Evolutionary conservation across 2,797 vertebrate species (phyloP), one percentile per base, ranked within the genome.

Genomic region (Calcarius lapponicus): DNA sequence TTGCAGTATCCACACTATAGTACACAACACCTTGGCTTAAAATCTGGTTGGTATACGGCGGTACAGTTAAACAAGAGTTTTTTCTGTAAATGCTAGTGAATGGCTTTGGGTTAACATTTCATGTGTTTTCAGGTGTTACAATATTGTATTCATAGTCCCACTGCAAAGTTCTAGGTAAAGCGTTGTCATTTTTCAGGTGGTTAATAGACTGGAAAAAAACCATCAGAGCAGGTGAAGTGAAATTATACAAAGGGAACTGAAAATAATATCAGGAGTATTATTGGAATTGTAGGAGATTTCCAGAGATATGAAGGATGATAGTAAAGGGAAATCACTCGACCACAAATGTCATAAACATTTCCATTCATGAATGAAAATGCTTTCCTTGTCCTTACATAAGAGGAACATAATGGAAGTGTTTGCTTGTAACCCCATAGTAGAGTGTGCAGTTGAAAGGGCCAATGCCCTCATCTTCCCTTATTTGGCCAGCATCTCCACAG

Each of bases 201-300:
- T 87, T 93, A 93, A 83, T 42, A 92, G 81, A 91, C 54, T 96
- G 84, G 84, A 16, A 88, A 91, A 95, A 20, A 3, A 22, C 2
- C 5, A 5, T 80, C 67, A 62, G 79, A 87, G 62, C 81, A 83
- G 72, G 85, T 94, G 54, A 91, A 75, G 62, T 56, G 58, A 93
- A 96, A 93, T 94, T 88, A 78, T 62, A 86, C 70, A 85, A 69
- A 75, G 90, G 91, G 29, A 80, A 69, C 42, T 72, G 72, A 66
- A 90, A 86, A 90, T 65, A 85, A 17, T 62, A 78, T 38, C 5
- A 3, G 54, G 61, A 93, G 51, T 56, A 61, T 25, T 43, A 81
- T 18, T 66, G 66, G 79, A 95, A 90, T 45, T 32, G 66, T 31
- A 60, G 31, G 24, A 94, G 65, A 80, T 80, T 92, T 80, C 45